Percentiles rank a stretch among this genome's conserved stretches.
These are phyloP conservation scores for Aspidapion aeneum DNA, from an alignment of 2,888 invertebrate genomes.

Conservation along the genomic window DNA sequence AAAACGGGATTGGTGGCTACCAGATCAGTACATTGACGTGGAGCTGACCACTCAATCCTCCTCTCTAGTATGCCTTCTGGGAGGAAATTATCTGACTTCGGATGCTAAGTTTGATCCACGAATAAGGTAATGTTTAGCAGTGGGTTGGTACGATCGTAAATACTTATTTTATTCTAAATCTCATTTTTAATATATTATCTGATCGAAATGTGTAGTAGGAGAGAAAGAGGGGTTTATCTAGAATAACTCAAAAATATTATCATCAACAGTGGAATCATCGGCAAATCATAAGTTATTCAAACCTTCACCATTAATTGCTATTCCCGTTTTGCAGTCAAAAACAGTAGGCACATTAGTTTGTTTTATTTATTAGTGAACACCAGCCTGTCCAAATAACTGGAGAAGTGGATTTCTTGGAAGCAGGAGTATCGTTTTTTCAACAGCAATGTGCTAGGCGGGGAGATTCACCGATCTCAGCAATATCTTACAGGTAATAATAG, in stretches of 20 bases:
- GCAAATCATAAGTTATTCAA: too few species aligned
- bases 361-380: constrained; percentile 39
- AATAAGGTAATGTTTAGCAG: constrained; percentile 44
- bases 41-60: constrained; percentile 59
- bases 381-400: constrained; percentile 35
- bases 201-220: too few species aligned
- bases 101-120: constrained; percentile 51
- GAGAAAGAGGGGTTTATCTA: too few species aligned
- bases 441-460: constrained; percentile 53
- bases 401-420: constrained; percentile 58
- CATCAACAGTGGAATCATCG: too few species aligned
- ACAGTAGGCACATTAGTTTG: too few species aligned
- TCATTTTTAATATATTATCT: too few species aligned
- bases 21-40: constrained; percentile 56
- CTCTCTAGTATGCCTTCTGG: constrained; percentile 60
- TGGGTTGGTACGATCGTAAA: constrained; percentile 4
- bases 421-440: constrained; percentile 60
- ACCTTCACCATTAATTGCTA: too few species aligned
- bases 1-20: constrained; percentile 61
- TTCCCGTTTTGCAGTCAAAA: too few species aligned
- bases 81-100: constrained; percentile 54
- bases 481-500: constrained; percentile 51
- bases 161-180: not conserved
- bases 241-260: too few species aligned
- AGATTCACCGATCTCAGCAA: constrained; percentile 50